Percentiles rank a stretch among this genome's conserved stretches.
Evolutionary conservation across 2,113 vertebrate genomes (phyloP).

Genomic region (Hippocampus comes): DNA sequence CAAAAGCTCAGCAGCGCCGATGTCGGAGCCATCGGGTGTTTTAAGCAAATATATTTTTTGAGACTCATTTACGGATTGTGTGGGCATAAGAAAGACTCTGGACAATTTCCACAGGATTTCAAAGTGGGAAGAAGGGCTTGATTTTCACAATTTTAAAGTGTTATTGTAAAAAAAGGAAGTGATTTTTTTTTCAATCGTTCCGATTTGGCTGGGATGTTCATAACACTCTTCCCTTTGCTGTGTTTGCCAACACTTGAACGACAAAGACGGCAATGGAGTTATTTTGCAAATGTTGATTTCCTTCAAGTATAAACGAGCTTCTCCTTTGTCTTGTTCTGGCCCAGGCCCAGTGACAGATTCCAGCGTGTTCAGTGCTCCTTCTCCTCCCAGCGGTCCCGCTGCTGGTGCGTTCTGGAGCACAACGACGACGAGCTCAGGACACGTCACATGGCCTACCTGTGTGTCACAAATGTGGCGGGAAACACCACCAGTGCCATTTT

Average conservation of each 20-base stretch:
- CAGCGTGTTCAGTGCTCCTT: conserved; percentile 47
- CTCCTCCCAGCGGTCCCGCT: conserved; percentile 47
- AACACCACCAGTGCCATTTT: conserved; percentile 48
- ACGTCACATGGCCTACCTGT: conserved; percentile 53
- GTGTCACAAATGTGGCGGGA: conserved; percentile 56
- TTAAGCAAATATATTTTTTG: no score
- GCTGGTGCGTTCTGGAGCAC: conserved; percentile 65
- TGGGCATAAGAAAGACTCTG: no score
- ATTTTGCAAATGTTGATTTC: background rate
- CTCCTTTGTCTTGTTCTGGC: background rate
- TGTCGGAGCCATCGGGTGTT: no score
- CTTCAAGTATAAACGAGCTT: background rate
- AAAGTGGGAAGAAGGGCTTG: no score
- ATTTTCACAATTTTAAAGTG: no score
- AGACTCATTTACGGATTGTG: no score
- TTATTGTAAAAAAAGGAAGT: no score
- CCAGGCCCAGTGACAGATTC: background rate
- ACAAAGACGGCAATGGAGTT: background rate
- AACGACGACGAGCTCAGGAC: conserved; percentile 35
- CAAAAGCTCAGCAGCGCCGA: no score
- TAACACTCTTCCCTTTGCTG: no score
- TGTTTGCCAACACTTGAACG: background rate
- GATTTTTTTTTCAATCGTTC: no score
- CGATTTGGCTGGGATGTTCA: no score
- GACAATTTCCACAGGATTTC: no score